Evolutionary conservation across 2,113 vertebrate species (phyloP), one percentile per base, ranked within the genome.

Genomic region (Brachyhypopomus gauderio): DNA sequence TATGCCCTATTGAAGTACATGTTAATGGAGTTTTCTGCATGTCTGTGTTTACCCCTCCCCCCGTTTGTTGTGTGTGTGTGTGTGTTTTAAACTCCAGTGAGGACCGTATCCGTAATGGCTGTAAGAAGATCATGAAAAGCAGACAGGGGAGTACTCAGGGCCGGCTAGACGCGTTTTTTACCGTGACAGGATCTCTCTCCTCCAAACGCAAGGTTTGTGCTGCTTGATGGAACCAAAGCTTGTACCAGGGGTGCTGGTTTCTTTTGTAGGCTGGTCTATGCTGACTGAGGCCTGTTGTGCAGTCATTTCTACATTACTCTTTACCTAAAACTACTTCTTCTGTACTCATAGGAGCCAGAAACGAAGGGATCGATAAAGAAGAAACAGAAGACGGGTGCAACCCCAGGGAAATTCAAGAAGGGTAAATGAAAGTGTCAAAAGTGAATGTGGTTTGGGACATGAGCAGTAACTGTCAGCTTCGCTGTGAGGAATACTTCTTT

Each of bases 61-160:
- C 9, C 3, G 12, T 25, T 45, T 22, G 1, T 48, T 72, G 58
- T 12, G 5, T 72, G 63, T 0, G 5, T 78, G 4, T 11, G 2
- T 45, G 0, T 78, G 2, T 84, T 20, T 2, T 80, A 0, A 23
- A 14, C 16, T 59, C 5, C 82, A 95, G 95, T 0, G 97, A 99
- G 89, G 97, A 98, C 82, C 93, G 97, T 23, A 92, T 99, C 81
- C 95, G 95, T 23, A 96, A 94, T 0, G 97, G 96, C 14, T 92
- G 93, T 81, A 95, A 90, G 90, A 94, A 97, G 88, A 95, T 99
- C 11, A 66, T 89, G 83, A 98, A 96, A 88, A 97, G 97, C 87
- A 90, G 97, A 17, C 96, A 98, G 85, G 96, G 96, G 7, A 99
- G 96, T 93, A 99, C 96, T 0, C 98, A 98, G 88, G 97, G 97